Percentiles rank a stretch among this genome's conserved stretches.
phyloP scores from a whole-genome alignment of 2,797 vertebrate species.

The Micropoecilia bifurca region DNA sequence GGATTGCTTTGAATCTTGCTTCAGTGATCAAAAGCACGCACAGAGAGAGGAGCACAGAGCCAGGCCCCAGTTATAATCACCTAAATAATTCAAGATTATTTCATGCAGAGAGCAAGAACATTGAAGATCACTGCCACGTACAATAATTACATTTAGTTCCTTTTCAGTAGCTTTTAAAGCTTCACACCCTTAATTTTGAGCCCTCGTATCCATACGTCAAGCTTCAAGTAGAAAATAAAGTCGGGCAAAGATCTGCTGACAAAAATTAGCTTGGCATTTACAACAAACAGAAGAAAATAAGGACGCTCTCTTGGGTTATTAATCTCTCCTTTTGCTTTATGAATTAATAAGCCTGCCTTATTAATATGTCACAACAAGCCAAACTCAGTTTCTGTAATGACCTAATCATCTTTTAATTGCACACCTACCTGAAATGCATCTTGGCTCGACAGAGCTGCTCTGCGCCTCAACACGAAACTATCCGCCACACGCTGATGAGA shows the following conservation, averaged over 20 bases:
- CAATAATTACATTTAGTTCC: constrained; percentile 46
- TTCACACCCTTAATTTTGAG: constrained; percentile 13
- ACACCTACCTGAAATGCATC: constrained; percentile 15
- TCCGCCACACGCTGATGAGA: constrained; percentile 25
- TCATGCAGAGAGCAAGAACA: constrained; percentile 48
- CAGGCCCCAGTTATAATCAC: constrained; percentile 29
- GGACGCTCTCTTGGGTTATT: constrained; percentile 11
- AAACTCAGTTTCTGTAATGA: constrained; percentile 38
- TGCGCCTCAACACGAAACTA: constrained; percentile 23
- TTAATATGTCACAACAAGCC: constrained; percentile 34
- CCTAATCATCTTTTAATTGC: constrained; percentile 67
- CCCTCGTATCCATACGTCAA: constrained; percentile 23
- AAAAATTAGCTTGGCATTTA: constrained; percentile 18
- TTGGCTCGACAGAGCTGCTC: constrained; percentile 27
- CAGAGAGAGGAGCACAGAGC: constrained; percentile 38
- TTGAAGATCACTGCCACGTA: constrained; percentile 54
- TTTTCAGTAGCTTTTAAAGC: constrained; percentile 28
- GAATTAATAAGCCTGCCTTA: constrained; percentile 47
- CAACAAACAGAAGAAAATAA: constrained; percentile 6
- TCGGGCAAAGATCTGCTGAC: constrained; percentile 16
- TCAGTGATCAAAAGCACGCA: constrained; percentile 66
- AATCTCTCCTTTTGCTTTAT: constrained; percentile 11
- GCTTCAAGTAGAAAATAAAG: constrained; percentile 36
- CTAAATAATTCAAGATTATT: constrained; percentile 61
- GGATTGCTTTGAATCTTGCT: constrained; percentile 60